Evolutionary conservation across 2,888 invertebrate genomes (phyloP).

Genomic region (Ichneumoninae sp.): DNA sequence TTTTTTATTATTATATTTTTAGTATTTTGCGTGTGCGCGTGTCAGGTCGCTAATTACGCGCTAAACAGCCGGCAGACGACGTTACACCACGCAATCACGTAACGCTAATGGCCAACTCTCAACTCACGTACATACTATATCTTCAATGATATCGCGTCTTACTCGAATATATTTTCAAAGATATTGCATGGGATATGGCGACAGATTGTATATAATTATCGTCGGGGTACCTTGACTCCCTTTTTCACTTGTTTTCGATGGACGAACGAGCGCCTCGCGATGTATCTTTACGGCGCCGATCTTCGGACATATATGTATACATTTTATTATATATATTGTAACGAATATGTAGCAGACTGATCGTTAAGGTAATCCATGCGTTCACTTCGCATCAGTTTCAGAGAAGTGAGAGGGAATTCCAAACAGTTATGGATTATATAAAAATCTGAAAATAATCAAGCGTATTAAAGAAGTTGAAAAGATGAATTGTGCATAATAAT

Average conservation of each 20-base stretch:
- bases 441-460: too few species aligned
- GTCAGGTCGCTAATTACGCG: conserved; percentile 49
- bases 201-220: conserved; percentile 50
- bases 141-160: conserved; percentile 34
- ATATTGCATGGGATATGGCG: conserved; percentile 27
- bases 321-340: background rate
- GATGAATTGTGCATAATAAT: too few species aligned
- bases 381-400: too few species aligned
- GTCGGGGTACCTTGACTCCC: conserved; percentile 46
- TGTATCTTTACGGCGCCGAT: conserved; percentile 1
- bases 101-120: conserved; percentile 34
- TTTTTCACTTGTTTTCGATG: conserved; percentile 43
- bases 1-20: background rate
- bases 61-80: conserved; percentile 45
- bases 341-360: too few species aligned
- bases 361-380: too few species aligned
- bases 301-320: background rate
- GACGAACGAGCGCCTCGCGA: conserved; percentile 6
- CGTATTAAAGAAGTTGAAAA: too few species aligned
- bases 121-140: conserved; percentile 14
- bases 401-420: too few species aligned
- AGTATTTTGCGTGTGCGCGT: background rate
- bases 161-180: conserved; percentile 18
- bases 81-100: conserved; percentile 47
- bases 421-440: too few species aligned